Conservation (phyloP, 1,140 invertebrate species). For the Parapsyche elsis region DNA sequence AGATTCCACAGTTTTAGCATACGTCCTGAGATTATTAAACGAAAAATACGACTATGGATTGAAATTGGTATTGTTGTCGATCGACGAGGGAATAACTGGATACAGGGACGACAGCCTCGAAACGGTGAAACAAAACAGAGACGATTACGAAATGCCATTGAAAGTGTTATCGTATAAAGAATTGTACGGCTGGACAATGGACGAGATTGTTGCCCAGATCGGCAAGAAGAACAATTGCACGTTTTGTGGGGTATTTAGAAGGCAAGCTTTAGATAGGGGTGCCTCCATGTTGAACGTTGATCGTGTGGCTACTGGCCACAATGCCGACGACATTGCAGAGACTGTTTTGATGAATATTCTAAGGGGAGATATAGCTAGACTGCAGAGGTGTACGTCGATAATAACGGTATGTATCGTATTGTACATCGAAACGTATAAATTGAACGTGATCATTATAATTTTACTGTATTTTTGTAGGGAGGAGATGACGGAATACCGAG, state of each 20-base stretch:
- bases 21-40: slow-evolving; percentile 93
- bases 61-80: slow-evolving; percentile 92
- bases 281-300: slow-evolving; percentile 88
- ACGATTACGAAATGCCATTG: slow-evolving; percentile 93
- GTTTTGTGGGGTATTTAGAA: slow-evolving; percentile 96
- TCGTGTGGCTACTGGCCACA: slow-evolving; percentile 97
- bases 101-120: slow-evolving; percentile 98
- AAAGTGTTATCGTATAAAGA: slow-evolving; percentile 99
- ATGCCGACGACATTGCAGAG: slow-evolving; percentile 99
- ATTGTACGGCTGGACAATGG: slow-evolving; percentile 99
- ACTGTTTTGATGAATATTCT: slow-evolving; percentile 99
- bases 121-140: slow-evolving; percentile 94
- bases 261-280: slow-evolving; percentile 96
- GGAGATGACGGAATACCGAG: slow-evolving; percentile 86
- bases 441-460: neutral
- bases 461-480: slow-evolving; percentile 68
- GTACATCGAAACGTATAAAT: neutral
- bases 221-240: slow-evolving; percentile 99
- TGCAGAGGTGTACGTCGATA: slow-evolving; percentile 91
- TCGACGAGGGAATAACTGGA: slow-evolving; percentile 98
- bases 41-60: slow-evolving; percentile 92
- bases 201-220: slow-evolving; percentile 95
- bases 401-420: slow-evolving; percentile 74
- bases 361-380: slow-evolving; percentile 93
- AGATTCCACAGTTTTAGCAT: slow-evolving; percentile 97